These are phyloP conservation scores for Hetaerina titia DNA, from an alignment of 2,888 invertebrate genomes.

Conservation along the genomic window DNA sequence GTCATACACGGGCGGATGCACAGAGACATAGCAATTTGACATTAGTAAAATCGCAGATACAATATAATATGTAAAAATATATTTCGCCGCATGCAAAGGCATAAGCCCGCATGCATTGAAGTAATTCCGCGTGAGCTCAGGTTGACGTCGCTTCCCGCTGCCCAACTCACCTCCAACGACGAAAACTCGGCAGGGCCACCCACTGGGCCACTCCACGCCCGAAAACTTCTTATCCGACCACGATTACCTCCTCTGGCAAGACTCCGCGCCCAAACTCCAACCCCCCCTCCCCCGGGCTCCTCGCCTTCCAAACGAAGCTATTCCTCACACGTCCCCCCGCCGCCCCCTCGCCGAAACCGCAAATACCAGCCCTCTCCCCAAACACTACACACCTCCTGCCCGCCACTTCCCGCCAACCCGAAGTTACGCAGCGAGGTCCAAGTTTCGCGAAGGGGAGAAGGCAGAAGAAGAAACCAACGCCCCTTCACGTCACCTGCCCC, in stretches of 20 bases:
- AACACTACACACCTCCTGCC: not conserved
- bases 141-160: not conserved
- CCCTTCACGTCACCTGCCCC: not conserved
- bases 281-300: not conserved
- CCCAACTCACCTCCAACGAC: not conserved
- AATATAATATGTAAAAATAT: not conserved
- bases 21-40: not conserved
- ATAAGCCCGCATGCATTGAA: too few species aligned
- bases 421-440: slow-evolving; percentile 55
- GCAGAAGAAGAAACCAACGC: not conserved
- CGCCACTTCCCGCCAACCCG: not conserved
- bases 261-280: not conserved
- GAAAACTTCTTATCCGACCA: slow-evolving; percentile 61
- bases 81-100: too few species aligned
- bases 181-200: not conserved
- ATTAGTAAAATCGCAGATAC: not conserved
- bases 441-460: slow-evolving; percentile 14
- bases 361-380: not conserved
- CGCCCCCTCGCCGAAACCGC: not conserved
- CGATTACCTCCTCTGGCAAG: slow-evolving; percentile 50
- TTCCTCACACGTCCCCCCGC: not conserved
- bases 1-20: not conserved
- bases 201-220: not conserved
- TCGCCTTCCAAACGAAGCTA: not conserved
- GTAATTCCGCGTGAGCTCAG: not conserved